These are phyloP conservation scores for Hetaerina americana DNA, from an alignment of 1,140 invertebrate genomes.

Conservation along the genomic window DNA sequence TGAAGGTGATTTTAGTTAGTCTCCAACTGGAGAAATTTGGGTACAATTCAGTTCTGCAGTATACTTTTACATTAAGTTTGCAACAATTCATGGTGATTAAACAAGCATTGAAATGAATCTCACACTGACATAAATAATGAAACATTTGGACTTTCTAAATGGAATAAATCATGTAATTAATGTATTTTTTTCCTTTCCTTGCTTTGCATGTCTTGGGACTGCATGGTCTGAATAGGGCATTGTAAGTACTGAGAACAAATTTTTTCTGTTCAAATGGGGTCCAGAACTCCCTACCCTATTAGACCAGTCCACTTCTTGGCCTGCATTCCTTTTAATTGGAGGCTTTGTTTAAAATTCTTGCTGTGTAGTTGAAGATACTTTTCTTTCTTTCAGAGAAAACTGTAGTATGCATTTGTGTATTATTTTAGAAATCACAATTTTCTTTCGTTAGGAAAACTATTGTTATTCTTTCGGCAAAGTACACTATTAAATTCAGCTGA, in stretches of 20 bases:
- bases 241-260: slow-evolving; percentile 14
- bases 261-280: slow-evolving; percentile 1
- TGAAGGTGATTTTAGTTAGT: background rate
- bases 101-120: background rate
- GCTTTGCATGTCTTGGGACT: slow-evolving; percentile 16
- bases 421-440: background rate
- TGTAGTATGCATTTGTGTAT: background rate
- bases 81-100: too few species aligned
- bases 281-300: slow-evolving; percentile 6
- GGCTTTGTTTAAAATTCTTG: slow-evolving; percentile 1
- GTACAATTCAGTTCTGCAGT: too few species aligned
- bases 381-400: background rate
- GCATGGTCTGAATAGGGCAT: slow-evolving; percentile 17
- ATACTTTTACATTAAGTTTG: too few species aligned
- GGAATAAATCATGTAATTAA: slow-evolving; percentile 14
- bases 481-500: background rate
- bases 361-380: background rate
- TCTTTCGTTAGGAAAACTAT: background rate
- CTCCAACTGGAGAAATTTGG: background rate
- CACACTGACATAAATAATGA: background rate
- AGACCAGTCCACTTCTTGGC: slow-evolving; percentile 2
- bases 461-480: background rate
- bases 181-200: slow-evolving; percentile 16
- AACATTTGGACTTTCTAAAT: background rate
- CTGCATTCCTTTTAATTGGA: background rate